Percentiles rank a stretch among this genome's conserved stretches.
Evolutionary conservation across 2,113 vertebrate species (phyloP).

Genomic region (Pseudolaguvia tuberculata): DNA sequence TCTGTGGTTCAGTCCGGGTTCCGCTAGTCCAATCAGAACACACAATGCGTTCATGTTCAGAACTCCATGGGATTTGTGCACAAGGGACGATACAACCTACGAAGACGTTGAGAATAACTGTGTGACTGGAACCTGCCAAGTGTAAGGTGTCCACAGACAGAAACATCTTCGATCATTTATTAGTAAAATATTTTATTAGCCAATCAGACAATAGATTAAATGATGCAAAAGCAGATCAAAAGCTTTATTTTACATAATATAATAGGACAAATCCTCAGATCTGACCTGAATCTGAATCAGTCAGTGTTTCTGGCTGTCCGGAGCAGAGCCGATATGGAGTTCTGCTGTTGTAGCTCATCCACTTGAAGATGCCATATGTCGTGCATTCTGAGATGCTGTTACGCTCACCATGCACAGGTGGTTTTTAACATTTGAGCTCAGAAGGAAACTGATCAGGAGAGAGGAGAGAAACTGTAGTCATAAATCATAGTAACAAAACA

Average conservation of each 20-base stretch:
- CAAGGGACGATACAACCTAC: too few relatives aligned
- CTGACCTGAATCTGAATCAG: not conserved
- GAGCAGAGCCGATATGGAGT: not conserved
- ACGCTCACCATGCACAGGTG: not conserved
- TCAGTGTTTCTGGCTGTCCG: not conserved
- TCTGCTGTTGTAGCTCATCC: not conserved
- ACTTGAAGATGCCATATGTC: constrained; percentile 1
- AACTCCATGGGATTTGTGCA: too few relatives aligned
- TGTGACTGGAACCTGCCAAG: too few relatives aligned
- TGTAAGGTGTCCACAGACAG: too few relatives aligned
- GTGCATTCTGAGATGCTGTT: not conserved
- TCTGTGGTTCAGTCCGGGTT: too few relatives aligned
- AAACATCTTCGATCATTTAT: too few relatives aligned
- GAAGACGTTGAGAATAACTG: too few relatives aligned
- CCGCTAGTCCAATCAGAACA: too few relatives aligned
- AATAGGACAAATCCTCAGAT: not conserved
- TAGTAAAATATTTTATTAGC: too few relatives aligned
- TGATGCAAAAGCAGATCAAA: not conserved
- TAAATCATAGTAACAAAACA: not conserved
- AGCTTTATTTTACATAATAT: not conserved
- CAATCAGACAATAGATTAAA: not conserved
- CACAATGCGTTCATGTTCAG: too few relatives aligned
- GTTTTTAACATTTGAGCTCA: not conserved
- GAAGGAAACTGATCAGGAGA: not conserved
- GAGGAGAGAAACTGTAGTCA: not conserved